Evolutionary conservation across 2,113 vertebrate species (phyloP).

Genomic region (Trichechus manatus): DNA sequence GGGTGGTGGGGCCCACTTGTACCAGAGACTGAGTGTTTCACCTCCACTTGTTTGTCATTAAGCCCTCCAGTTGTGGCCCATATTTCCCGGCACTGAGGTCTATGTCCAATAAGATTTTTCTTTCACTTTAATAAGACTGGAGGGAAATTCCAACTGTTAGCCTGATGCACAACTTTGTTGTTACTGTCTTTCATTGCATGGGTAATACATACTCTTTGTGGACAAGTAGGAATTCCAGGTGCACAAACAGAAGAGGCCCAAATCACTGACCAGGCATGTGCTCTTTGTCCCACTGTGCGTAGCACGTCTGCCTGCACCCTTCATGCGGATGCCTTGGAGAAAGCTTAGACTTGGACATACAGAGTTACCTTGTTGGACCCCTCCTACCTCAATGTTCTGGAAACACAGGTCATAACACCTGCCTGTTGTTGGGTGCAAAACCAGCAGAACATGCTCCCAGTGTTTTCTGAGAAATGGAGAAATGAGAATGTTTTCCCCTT

Average conservation of each 20-base stretch:
- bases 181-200: no score
- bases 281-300: not conserved
- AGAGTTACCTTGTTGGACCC: not conserved
- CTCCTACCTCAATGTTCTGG: not conserved
- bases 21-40: rapidly evolving
- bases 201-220: no score
- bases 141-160: not conserved
- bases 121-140: not conserved
- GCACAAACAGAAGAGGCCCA: no score
- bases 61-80: not conserved
- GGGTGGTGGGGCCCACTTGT: no score
- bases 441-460: not conserved
- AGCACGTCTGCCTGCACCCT: not conserved
- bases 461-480: not conserved
- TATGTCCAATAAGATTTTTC: not conserved
- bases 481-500: rapidly evolving
- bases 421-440: not conserved
- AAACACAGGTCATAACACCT: not conserved
- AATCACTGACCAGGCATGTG: rapidly evolving
- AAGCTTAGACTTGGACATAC: not conserved
- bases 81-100: no score
- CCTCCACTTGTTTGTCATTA: no score
- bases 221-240: rapidly evolving
- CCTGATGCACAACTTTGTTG: rapidly evolving
- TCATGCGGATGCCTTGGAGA: no score